Conservation (phyloP, 30 jellyfish, hydroid and myxozoan species). For the Hydractinia echinata region DNA sequence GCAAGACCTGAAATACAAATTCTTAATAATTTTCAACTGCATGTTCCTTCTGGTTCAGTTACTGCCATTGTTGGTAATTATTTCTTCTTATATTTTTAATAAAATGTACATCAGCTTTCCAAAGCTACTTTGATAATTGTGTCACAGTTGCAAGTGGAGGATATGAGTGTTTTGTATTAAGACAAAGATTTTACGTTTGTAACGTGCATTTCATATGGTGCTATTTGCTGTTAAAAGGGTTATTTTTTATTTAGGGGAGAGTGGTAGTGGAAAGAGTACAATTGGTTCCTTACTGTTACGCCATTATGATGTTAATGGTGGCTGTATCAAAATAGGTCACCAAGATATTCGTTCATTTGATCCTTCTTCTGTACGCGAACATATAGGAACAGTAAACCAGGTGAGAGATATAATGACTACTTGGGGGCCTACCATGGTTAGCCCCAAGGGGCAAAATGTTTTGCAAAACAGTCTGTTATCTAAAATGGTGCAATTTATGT, state of each 20-base stretch:
- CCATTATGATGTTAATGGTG: constrained; percentile 78
- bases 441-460: too few relatives aligned
- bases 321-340: constrained; percentile 66
- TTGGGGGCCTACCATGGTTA: too few relatives aligned
- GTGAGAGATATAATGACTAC: constrained; percentile 19
- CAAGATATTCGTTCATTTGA: constrained; percentile 58
- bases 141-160: neutral
- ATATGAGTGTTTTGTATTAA: neutral
- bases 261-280: constrained; percentile 99
- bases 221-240: neutral
- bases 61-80: constrained; percentile 75
- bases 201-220: too few relatives aligned
- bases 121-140: neutral
- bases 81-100: neutral
- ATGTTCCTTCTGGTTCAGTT: constrained; percentile 68
- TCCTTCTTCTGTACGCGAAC: constrained; percentile 74
- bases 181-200: neutral
- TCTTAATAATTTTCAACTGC: constrained; percentile 49
- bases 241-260: constrained; percentile 46
- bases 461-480: too few relatives aligned
- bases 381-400: constrained; percentile 92
- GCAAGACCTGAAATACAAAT: constrained; percentile 56
- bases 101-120: neutral
- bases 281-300: constrained; percentile 85
- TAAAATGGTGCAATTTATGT: too few relatives aligned